A percentile compares a stretch with the other conserved stretches of the same genome.
phyloP scores from a whole-genome alignment of 2,888 invertebrate genomes.

The Stenoptilia bipunctidactyla region DNA sequence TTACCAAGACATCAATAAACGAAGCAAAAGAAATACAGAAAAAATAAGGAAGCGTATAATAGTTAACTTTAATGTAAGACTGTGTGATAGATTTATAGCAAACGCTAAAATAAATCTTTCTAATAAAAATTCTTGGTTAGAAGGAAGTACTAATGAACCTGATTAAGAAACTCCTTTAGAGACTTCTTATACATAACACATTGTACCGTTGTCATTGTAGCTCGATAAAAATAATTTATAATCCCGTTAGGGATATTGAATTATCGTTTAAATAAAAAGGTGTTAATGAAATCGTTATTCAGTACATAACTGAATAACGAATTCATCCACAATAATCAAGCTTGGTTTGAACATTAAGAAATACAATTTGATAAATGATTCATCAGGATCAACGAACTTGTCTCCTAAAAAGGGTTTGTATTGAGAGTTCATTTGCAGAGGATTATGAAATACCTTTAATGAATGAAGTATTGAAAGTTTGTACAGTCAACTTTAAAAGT shows the following conservation, averaged over 20 bases:
- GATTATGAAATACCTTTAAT: background rate
- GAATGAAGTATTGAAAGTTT: background rate
- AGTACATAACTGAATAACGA: background rate
- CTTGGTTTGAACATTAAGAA: too few species aligned
- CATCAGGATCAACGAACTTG: slow-evolving; percentile 39
- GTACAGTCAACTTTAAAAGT: too few species aligned
- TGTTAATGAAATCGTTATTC: too few species aligned
- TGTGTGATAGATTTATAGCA: slow-evolving; percentile 1
- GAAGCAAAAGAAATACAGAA: background rate
- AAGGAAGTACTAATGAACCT: too few species aligned
- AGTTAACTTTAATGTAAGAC: background rate
- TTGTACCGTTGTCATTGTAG: too few species aligned
- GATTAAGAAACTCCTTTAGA: too few species aligned
- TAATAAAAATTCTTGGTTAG: too few species aligned
- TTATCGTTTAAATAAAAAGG: too few species aligned
- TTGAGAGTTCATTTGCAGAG: slow-evolving; percentile 25
- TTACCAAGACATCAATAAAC: background rate
- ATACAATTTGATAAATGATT: slow-evolving; percentile 30
- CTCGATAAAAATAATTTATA: too few species aligned
- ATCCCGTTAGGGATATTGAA: too few species aligned
- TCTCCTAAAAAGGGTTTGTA: slow-evolving; percentile 32
- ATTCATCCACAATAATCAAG: background rate
- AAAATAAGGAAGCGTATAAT: background rate
- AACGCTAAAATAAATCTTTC: background rate
- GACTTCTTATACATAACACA: too few species aligned